These are phyloP conservation scores for Cavia porcellus DNA, from an alignment of 2,113 vertebrate genomes.

Conservation along the genomic window DNA sequence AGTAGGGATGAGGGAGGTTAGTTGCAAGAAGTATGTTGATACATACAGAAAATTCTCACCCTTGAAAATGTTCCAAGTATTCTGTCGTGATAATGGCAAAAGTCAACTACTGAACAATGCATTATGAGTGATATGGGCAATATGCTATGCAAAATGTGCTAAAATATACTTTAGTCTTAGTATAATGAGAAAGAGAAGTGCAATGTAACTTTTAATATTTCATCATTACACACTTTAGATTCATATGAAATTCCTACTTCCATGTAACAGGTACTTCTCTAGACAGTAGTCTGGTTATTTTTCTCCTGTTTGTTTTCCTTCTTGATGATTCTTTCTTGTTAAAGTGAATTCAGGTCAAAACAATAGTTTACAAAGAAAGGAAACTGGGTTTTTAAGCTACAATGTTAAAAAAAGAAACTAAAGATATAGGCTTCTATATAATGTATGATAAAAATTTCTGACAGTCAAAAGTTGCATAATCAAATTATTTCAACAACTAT, in stretches of 20 bases:
- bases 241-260: conserved; percentile 1
- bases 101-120: conserved; percentile 52
- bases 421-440: background rate
- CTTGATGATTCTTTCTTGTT: too few species aligned
- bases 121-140: conserved; percentile 37
- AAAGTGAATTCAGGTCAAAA: too few species aligned
- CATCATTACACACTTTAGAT: conserved; percentile 30
- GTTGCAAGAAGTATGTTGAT: conserved; percentile 17
- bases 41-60: conserved; percentile 42
- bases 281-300: conserved; percentile 81
- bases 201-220: background rate
- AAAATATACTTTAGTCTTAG: conserved; percentile 29
- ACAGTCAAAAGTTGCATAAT: conserved; percentile 57
- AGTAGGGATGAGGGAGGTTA: background rate
- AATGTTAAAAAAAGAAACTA: background rate
- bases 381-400: too few species aligned
- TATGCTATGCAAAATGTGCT: conserved; percentile 23
- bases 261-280: conserved; percentile 55
- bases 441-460: conserved; percentile 55
- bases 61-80: conserved; percentile 47
- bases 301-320: conserved; percentile 44
- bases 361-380: too few species aligned
- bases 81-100: conserved; percentile 28
- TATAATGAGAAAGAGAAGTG: conserved; percentile 37
- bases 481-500: conserved; percentile 65